Evolutionary conservation across 1,140 invertebrate species (phyloP), one percentile per base, ranked within the genome.

Genomic region (Drosophila nasuta): DNA sequence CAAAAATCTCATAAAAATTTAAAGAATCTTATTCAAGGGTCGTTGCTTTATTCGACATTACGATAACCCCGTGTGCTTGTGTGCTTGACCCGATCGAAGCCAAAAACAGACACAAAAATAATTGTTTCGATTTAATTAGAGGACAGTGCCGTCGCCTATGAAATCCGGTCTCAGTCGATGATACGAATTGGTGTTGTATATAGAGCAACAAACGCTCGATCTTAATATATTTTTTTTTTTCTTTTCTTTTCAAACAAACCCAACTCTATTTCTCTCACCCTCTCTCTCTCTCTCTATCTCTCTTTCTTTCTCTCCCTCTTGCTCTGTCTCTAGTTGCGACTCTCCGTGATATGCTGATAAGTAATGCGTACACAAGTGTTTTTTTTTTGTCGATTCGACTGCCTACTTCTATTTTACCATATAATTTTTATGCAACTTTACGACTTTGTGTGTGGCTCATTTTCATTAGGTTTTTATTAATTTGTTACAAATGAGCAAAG

Each of bases 401-500:
- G 58, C 58, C 25, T 25, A 45, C 33, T 38, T 38, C 35, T 10
- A 38, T 38, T 64, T 41, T 52, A 64, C 2, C 13, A 33, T 54
- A 54, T 35, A 4, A 54, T 35, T 64, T 64, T 43, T n/a, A n/a
- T 59, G 15, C 48, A 7, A 56, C 33, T 59, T 45, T 33, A 11
- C 17, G 25, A 6, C 17, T 52, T 0, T 35, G 49, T 56, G 52
- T 62, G 35, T 49, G 35, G 38, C 45, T 51, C 62, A 70, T 70
- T 68, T 70, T 63, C 72, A 70, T 70, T 70, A 41, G 51, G 35
- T 63, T 70, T 60, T 75, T 70, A 75, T 70, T 70, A 75, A 70
- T 75, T 75, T 70, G 67, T 63, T 64, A 58, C 51, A 63, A 64
- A 20, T 48, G 67, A 75, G 58, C 72, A 62, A 62, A 75, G 72